These are phyloP conservation scores for Drosophila rhopaloa DNA, from an alignment of 1,140 invertebrate genomes.

Conservation along the genomic window DNA sequence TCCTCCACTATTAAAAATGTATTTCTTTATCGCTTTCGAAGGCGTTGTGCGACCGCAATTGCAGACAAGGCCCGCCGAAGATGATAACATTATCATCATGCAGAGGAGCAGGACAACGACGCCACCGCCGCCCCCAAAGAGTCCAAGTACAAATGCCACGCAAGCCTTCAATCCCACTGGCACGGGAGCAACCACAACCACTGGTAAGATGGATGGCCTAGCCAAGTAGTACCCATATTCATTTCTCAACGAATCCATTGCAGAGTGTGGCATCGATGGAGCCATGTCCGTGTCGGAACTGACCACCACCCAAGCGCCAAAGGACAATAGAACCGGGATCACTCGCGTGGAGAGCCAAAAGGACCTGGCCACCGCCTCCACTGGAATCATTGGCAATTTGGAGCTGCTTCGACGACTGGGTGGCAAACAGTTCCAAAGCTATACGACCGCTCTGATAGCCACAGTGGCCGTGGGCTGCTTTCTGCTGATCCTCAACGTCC, in stretches of 20 bases:
- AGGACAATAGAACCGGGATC: conserved; percentile 65
- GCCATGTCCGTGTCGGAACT: conserved; percentile 87
- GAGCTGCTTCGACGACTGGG: conserved; percentile 88
- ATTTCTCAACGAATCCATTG: not conserved
- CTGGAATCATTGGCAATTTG: conserved; percentile 78
- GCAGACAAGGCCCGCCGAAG: conserved; percentile 75
- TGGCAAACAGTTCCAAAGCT: conserved; percentile 92
- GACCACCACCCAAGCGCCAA: conserved; percentile 68
- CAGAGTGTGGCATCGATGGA: conserved; percentile 86
- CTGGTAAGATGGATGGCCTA: conserved; percentile 1
- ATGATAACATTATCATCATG: conserved; percentile 68
- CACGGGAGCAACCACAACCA: conserved; percentile 54
- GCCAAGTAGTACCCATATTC: not conserved
- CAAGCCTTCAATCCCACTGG: conserved; percentile 29
- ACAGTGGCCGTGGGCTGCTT: conserved; percentile 97
- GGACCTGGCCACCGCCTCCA: conserved; percentile 77
- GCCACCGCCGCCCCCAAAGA: conserved; percentile 71
- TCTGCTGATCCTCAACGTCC: conserved; percentile 94
- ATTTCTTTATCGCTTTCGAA: conserved; percentile 57
- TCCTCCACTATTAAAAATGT: too few species aligned
- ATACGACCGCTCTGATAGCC: conserved; percentile 95
- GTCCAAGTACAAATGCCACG: conserved; percentile 41
- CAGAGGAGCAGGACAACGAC: conserved; percentile 75
- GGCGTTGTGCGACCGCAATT: conserved; percentile 86
- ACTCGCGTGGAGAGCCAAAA: conserved; percentile 63